Evolutionary conservation across 1,140 invertebrate genomes (phyloP).

Genomic region (Anoplophora glabripennis): DNA sequence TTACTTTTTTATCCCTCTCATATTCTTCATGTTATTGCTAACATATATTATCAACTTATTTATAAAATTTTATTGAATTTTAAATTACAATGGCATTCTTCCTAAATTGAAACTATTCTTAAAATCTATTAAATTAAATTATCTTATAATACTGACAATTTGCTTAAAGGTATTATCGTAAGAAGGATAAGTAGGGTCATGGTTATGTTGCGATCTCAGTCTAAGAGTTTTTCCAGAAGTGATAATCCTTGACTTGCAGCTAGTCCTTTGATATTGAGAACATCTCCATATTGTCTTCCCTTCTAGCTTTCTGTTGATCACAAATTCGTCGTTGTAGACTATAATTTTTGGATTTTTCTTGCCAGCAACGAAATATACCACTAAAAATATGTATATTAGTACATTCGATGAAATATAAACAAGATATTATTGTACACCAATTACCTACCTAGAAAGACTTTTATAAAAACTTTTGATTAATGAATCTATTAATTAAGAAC

Average conservation of each 20-base stretch:
- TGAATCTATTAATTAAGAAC: too few relatives aligned
- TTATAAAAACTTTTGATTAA: too few relatives aligned
- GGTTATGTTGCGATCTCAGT: constrained; percentile 28
- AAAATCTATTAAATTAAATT: not conserved
- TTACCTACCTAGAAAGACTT: too few relatives aligned
- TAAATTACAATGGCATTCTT: too few relatives aligned
- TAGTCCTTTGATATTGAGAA: constrained; percentile 20
- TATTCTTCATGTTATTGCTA: too few relatives aligned
- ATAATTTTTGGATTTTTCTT: constrained; percentile 36
- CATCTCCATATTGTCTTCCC: constrained; percentile 31
- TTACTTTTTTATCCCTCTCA: too few relatives aligned
- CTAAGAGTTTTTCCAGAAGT: constrained; percentile 25
- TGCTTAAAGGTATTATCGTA: not conserved
- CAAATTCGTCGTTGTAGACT: constrained; percentile 28
- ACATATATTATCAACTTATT: too few relatives aligned
- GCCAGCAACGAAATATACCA: constrained; percentile 33
- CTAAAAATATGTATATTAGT: not conserved
- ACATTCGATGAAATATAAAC: not conserved
- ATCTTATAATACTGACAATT: not conserved
- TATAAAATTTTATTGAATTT: too few relatives aligned
- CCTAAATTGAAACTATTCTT: too few relatives aligned
- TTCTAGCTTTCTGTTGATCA: constrained; percentile 18
- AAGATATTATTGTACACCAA: not conserved
- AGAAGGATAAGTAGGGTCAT: constrained; percentile 14
- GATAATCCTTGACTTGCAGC: constrained; percentile 28